A percentile compares a stretch with the other conserved stretches of the same genome.
These are phyloP conservation scores for Drosophila bocqueti DNA, from an alignment of 1,140 invertebrate genomes.

Conservation along the genomic window DNA sequence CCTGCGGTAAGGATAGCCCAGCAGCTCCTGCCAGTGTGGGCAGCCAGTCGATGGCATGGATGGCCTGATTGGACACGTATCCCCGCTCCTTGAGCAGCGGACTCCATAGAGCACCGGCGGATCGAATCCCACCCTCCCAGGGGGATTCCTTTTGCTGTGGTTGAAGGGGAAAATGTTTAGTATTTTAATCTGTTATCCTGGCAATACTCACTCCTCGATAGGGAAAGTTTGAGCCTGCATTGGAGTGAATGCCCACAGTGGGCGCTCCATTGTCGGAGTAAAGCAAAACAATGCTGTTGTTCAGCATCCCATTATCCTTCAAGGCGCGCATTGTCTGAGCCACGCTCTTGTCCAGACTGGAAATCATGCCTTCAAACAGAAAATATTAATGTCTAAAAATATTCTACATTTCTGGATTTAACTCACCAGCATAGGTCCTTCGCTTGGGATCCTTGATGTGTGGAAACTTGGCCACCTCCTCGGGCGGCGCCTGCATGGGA, in stretches of 20 bases:
- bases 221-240: constrained; percentile 95
- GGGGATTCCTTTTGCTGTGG: constrained; percentile 89
- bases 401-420: neutral
- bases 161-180: too few relatives aligned
- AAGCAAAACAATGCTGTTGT: constrained; percentile 91
- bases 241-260: constrained; percentile 89
- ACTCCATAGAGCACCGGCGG: constrained; percentile 93
- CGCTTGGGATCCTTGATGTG: constrained; percentile 91
- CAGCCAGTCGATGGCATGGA: constrained; percentile 95
- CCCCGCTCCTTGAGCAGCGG: constrained; percentile 86
- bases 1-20: constrained; percentile 81
- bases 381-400: neutral
- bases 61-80: constrained; percentile 90
- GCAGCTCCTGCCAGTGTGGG: constrained; percentile 91
- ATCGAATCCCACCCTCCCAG: constrained; percentile 94
- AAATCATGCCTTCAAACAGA: constrained; percentile 89
- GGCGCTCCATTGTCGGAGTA: constrained; percentile 92
- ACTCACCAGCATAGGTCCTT: constrained; percentile 91
- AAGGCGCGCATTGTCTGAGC: constrained; percentile 91
- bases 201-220: constrained; percentile 89
- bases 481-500: constrained; percentile 91
- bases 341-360: constrained; percentile 93
- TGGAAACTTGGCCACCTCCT: constrained; percentile 90
- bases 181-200: neutral
- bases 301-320: constrained; percentile 88